Evolutionary conservation across 1,140 invertebrate species (phyloP).

Genomic region (Philaenus spumarius): DNA sequence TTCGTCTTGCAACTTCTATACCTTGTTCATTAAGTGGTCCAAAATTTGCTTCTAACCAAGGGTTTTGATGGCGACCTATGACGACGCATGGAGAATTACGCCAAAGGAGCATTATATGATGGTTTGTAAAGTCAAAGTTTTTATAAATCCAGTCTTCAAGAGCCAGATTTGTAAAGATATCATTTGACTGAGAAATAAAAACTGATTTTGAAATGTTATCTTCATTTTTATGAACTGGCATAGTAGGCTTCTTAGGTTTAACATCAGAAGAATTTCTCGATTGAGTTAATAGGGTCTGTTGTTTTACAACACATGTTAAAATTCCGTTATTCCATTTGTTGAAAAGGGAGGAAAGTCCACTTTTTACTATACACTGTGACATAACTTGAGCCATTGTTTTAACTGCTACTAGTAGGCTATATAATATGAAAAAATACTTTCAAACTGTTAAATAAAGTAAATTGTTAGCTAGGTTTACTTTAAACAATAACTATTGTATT

Average conservation of each 20-base stretch:
- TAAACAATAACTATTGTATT: constrained; percentile 15
- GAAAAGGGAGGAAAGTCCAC: neutral
- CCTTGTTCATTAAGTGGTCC: constrained; percentile 50
- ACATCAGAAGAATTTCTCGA: neutral
- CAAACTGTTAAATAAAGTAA: neutral
- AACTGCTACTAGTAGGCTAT: neutral
- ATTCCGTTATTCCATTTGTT: constrained; percentile 1
- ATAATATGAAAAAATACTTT: neutral
- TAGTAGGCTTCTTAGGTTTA: neutral
- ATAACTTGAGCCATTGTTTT: neutral
- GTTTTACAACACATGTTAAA: neutral
- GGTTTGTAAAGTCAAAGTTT: constrained; percentile 71
- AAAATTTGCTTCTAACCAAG: constrained; percentile 83
- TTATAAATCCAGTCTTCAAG: constrained; percentile 92
- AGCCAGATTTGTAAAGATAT: constrained; percentile 87
- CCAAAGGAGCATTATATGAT: constrained; percentile 84
- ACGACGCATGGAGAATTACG: constrained; percentile 89
- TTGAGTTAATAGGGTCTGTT: neutral
- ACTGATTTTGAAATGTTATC: constrained; percentile 67
- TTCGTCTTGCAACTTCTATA: constrained; percentile 72
- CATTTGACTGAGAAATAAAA: constrained; percentile 82
- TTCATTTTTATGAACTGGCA: constrained; percentile 32
- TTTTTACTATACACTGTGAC: neutral
- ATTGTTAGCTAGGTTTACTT: neutral
- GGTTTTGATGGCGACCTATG: constrained; percentile 94